These are phyloP conservation scores for Synodontis membranacea DNA, from an alignment of 2,113 vertebrate genomes.

Conservation along the genomic window DNA sequence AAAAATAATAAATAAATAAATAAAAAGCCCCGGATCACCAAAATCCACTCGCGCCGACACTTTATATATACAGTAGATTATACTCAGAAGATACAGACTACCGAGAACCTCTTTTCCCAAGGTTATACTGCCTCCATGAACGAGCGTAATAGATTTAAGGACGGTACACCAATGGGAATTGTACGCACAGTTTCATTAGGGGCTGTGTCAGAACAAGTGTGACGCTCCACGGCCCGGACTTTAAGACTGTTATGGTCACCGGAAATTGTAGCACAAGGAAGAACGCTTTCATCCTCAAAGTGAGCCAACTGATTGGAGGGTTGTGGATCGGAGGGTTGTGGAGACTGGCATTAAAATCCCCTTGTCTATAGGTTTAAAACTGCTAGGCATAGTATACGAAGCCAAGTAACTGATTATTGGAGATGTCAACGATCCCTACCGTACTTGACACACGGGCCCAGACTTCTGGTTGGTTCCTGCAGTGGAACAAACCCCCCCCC, in stretches of 20 bases:
- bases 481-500: neutral
- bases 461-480: neutral
- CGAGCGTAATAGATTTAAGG: neutral
- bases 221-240: too few species aligned
- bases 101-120: neutral
- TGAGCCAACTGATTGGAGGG: neutral
- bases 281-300: neutral
- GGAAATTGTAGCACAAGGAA: neutral
- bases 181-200: neutral
- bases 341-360: too few species aligned
- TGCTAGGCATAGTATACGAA: neutral
- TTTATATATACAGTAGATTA: neutral
- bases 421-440: neutral
- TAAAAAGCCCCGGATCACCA: neutral
- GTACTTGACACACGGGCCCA: neutral
- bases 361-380: neutral
- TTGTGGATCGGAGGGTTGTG: too few species aligned
- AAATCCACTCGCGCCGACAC: neutral
- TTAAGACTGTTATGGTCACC: neutral
- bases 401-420: neutral
- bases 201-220: neutral
- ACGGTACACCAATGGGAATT: neutral
- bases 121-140: neutral
- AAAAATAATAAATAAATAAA: too few species aligned
- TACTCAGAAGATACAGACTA: neutral